Evolutionary conservation across 1,140 invertebrate species (phyloP), one percentile per base, ranked within the genome.

Genomic region (Alviniconcha marisindica): DNA sequence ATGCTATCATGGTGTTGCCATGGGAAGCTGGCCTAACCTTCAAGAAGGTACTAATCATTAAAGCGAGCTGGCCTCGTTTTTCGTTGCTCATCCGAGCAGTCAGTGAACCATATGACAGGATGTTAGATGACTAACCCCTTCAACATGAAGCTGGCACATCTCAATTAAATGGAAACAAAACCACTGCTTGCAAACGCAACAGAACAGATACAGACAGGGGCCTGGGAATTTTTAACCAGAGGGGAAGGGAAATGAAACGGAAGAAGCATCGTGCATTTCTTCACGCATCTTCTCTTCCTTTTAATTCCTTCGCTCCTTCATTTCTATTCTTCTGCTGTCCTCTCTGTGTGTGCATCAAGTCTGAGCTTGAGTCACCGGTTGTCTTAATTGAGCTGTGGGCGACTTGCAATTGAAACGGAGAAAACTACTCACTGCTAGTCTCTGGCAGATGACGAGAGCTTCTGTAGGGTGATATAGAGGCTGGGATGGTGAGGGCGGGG

Each of bases 131-230:
- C 24, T n/a, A 40, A 76, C 10, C 28, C 24, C 24, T 36, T 14
- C 28, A 76, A 31, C 33, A 69, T 7, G 63, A 69, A 10, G 5
- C 12, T 24, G 33, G 12, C n/a, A 31, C n/a, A 69, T 69, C 12
- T 31, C 33, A 69, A 28, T 31, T 31, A 69, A 69, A 24, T 24
- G 33, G 12, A 31, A 31, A 28, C n/a, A 69, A 69, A 31, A 28
- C 31, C 40, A n/a, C 73, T n/a, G 28, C 31, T 76, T 40, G 40
- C 73, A 76, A 33, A 76, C 40, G 24, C 73, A 76, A 76, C 40
- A 38, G 31, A 76, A 76, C 36, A 69, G 36, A 18, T 48, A 10
- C 18, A 18, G 44, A 18, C 7, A 10, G 44, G 44, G 44, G 44
- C 7, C 44, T 48, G 18, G 18, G 44, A 48, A 48, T 48, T 48